Base-by-base conservation (phyloP, 1,140 invertebrate genomes). In the Cotesia chilonis region DNA sequence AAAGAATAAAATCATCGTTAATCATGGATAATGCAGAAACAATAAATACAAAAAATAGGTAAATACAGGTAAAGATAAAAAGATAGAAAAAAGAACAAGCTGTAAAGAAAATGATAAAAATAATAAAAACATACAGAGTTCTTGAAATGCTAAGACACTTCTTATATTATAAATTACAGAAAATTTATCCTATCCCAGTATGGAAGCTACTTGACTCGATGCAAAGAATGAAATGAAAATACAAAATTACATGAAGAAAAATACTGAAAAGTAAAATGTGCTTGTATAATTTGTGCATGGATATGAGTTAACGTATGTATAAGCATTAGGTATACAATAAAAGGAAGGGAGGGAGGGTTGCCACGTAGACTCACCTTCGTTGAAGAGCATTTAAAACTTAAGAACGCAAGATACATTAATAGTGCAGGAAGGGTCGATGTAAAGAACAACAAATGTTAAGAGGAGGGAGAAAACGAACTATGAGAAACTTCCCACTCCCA, bases 401-500 rank as follows among this genome's bases (percentile, higher is more conserved):
- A 47, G 5, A 9, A 47, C 41, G 41, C 10, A 47, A 47, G 41
- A 10, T 47, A 47, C 10, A 47, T 47, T 47, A 47, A 10, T 47
- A 47, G 41, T 47, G 10, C 61, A 54, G 28, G 65, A 65, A 61
- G 55, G 70, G 70, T 65, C 65, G 36, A 41, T 5, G 63, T 70
- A 69, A 72, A 73, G 41, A 65, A 38, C 72, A 55, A 59, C 68
- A 36, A 41, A 17, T 47, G 10, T 0, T 10, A 37, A 41, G 14
- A 60, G 36, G 17, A 55, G 64, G 61, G 37, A 63, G 61, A 37
- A 63, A 73, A 66, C 54, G 63, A 73, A 79, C 78, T 86, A 84
- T 87, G 85, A 85, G 85, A 87, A 85, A 76, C 75, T 86, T 86
- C 84, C 80, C 84, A 86, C 83, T 86, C 84, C 84, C 84, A 85